Evolutionary conservation across 2,888 invertebrate genomes (phyloP).

Genomic region (Mayetiola destructor): DNA sequence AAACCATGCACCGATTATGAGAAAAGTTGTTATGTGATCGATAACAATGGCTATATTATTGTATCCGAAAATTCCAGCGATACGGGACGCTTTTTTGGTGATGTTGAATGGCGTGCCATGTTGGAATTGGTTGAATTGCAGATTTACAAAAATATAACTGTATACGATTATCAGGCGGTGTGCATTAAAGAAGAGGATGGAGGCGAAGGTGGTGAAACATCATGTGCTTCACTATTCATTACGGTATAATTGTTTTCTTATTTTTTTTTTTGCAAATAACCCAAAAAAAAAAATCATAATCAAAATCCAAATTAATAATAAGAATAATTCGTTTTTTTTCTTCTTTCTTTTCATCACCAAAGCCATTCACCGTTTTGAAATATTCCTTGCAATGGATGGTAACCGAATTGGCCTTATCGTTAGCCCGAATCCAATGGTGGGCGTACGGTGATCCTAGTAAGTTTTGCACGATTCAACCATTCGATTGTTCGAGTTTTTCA

Average conservation of each 20-base stretch:
- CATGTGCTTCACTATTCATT: background rate
- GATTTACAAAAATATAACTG: constrained; percentile 58
- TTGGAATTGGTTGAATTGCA: constrained; percentile 53
- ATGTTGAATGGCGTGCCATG: constrained; percentile 57
- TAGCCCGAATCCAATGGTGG: constrained; percentile 30
- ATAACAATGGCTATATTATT: constrained; percentile 80
- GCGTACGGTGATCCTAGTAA: constrained; percentile 32
- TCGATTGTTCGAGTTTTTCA: background rate
- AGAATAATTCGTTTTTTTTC: too few species aligned
- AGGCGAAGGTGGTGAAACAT: constrained; percentile 22
- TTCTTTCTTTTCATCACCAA: background rate
- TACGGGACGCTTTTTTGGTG: constrained; percentile 77
- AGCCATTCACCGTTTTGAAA: background rate
- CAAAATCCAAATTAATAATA: too few species aligned
- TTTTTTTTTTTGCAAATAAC: background rate
- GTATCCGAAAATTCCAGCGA: constrained; percentile 45
- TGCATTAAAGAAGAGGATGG: constrained; percentile 34
- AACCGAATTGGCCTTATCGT: constrained; percentile 31
- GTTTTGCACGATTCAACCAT: too few species aligned
- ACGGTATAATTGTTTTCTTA: background rate
- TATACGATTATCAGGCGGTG: constrained; percentile 75
- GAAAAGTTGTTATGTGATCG: constrained; percentile 75
- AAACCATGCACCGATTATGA: too few species aligned
- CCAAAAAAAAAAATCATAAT: too few species aligned
- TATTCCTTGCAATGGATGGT: constrained; percentile 34